phyloP scores from a whole-genome alignment of 1,140 invertebrate genomes.

The Drosophila littoralis region DNA sequence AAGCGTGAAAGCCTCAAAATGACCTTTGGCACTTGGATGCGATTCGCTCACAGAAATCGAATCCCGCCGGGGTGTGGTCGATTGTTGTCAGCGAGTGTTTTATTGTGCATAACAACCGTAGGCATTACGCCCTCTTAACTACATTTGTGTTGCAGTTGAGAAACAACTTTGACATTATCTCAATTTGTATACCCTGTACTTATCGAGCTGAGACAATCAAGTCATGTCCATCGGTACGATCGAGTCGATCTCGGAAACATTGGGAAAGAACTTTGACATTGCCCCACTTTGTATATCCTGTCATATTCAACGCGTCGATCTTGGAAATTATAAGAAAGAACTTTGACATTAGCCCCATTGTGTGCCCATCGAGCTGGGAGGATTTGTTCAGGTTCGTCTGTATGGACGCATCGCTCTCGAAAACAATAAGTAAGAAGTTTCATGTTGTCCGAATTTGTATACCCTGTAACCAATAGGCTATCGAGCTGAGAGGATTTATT shows the following conservation, averaged over 20 bases:
- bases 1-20: constrained; percentile 59
- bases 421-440: neutral
- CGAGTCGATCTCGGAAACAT: too few species aligned
- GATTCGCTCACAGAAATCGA: neutral
- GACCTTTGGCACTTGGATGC: constrained; percentile 44
- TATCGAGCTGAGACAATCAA: too few species aligned
- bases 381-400: too few species aligned
- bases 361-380: too few species aligned
- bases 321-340: too few species aligned
- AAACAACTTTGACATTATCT: neutral
- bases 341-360: too few species aligned
- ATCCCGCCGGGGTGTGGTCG: constrained; percentile 41
- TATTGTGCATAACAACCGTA: constrained; percentile 13
- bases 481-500: too few species aligned
- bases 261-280: neutral
- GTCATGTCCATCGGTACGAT: too few species aligned
- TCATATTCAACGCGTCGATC: too few species aligned
- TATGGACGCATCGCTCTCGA: too few species aligned
- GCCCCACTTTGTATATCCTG: neutral
- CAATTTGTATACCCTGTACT: constrained; percentile 2
- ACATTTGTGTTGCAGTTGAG: neutral
- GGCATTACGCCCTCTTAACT: neutral
- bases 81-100: constrained; percentile 31
- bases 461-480: neutral
- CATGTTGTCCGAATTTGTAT: neutral